phyloP scores from a whole-genome alignment of 2,888 invertebrate genomes.

The Sarcophaga rosellei region DNA sequence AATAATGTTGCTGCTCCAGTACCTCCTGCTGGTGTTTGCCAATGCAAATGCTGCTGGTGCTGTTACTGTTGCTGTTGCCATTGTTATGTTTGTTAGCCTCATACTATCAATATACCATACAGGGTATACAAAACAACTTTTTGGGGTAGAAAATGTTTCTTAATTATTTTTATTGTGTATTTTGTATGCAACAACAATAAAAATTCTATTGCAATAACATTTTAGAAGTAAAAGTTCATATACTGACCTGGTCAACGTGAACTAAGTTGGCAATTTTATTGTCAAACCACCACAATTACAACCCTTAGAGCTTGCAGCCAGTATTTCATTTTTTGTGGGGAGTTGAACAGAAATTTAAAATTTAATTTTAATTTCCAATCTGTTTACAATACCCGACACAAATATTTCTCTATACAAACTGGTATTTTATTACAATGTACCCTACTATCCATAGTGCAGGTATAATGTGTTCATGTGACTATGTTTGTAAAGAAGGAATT shows the following conservation, averaged over 20 bases:
- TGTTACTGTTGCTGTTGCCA: not conserved
- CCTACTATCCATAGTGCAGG: no score
- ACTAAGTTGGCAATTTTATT: not conserved
- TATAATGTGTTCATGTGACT: no score
- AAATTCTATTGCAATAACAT: no score
- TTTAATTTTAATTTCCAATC: slow-evolving; percentile 66
- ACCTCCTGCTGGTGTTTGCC: not conserved
- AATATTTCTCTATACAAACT: no score
- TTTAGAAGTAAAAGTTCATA: not conserved
- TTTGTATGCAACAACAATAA: slow-evolving; percentile 4
- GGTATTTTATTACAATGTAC: no score
- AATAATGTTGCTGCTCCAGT: slow-evolving; percentile 18
- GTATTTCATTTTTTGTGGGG: not conserved
- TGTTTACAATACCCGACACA: slow-evolving; percentile 44
- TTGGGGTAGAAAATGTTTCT: slow-evolving; percentile 29
- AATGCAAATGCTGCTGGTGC: not conserved
- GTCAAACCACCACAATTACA: not conserved
- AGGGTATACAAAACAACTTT: slow-evolving; percentile 16
- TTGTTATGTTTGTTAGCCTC: slow-evolving; percentile 15
- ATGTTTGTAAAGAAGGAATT: no score
- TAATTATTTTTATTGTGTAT: slow-evolving; percentile 64
- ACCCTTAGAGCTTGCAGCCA: not conserved
- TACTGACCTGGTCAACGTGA: not conserved
- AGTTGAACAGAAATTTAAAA: slow-evolving; percentile 42
- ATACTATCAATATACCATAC: not conserved